These are phyloP conservation scores for Saccopteryx leptura DNA, from an alignment of 2,113 vertebrate species.

Conservation along the genomic window DNA sequence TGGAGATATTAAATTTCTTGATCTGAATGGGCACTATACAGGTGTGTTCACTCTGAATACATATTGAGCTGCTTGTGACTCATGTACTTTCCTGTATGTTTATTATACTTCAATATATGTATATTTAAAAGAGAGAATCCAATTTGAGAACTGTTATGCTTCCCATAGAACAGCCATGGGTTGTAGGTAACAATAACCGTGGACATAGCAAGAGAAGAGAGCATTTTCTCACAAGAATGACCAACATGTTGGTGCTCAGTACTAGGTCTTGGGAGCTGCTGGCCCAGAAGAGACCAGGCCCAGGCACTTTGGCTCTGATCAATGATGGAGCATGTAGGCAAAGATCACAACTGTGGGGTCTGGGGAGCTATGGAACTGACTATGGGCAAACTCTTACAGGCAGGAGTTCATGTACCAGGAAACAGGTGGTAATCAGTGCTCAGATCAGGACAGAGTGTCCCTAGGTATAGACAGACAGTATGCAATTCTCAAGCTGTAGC, in stretches of 20 bases:
- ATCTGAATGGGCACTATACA: neutral
- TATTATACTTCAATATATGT: neutral
- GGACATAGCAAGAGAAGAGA: neutral
- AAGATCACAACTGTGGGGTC: neutral
- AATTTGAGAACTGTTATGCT: neutral
- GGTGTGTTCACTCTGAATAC: neutral
- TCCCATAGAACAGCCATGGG: neutral
- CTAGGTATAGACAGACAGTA: neutral
- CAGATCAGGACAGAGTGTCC: neutral
- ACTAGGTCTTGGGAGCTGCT: neutral
- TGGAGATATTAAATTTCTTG: neutral
- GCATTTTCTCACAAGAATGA: neutral
- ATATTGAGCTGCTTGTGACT: neutral
- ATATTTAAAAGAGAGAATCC: neutral
- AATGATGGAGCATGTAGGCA: neutral
- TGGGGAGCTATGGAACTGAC: neutral
- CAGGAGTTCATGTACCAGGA: neutral
- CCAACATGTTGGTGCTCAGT: neutral
- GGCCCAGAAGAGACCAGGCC: neutral
- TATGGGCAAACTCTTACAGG: neutral
- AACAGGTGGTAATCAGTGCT: neutral
- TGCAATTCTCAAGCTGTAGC: neutral
- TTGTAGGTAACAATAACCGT: neutral
- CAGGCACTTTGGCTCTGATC: neutral
- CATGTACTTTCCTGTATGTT: neutral